Conservation (phyloP, 2,797 vertebrate species). For the Melanotaenia maccullochi region DNA sequence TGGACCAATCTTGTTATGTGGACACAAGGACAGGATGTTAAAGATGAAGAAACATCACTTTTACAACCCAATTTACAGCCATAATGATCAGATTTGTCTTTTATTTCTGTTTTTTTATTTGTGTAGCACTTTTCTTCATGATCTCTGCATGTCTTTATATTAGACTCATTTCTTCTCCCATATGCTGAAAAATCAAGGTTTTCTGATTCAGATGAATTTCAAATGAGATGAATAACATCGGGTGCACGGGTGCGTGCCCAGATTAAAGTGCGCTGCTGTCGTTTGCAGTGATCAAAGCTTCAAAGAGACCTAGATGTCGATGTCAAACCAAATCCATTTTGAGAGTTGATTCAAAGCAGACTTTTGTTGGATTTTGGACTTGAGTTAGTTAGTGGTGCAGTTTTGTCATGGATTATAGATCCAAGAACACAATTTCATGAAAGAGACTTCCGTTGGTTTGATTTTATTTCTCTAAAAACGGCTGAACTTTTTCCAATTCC, state of each 20-base stretch:
- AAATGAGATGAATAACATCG: slow-evolving; percentile 19
- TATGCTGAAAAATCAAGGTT: slow-evolving; percentile 5
- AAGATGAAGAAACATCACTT: too few relatives aligned
- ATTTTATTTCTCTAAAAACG: not conserved
- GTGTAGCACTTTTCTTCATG: too few relatives aligned
- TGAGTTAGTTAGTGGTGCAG: not conserved
- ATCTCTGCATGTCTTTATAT: not conserved
- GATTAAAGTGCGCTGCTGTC: slow-evolving; percentile 10
- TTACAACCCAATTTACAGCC: too few relatives aligned
- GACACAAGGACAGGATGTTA: too few relatives aligned
- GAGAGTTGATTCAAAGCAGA: not conserved
- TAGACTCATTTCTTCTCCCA: not conserved
- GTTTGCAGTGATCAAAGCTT: slow-evolving; percentile 23
- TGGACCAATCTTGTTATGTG: too few relatives aligned
- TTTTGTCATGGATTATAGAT: slow-evolving; percentile 10
- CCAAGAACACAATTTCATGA: not conserved
- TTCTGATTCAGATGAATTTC: slow-evolving; percentile 11
- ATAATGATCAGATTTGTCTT: too few relatives aligned
- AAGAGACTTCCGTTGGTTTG: not conserved
- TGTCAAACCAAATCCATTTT: slow-evolving; percentile 10
- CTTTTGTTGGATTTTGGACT: not conserved
- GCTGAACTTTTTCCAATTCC: not conserved
- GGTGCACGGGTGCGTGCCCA: not conserved
- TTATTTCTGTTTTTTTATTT: too few relatives aligned
- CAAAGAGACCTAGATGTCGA: slow-evolving; percentile 13